Conservation (phyloP, 2,113 vertebrate species). For the Hiodon tergisus region DNA sequence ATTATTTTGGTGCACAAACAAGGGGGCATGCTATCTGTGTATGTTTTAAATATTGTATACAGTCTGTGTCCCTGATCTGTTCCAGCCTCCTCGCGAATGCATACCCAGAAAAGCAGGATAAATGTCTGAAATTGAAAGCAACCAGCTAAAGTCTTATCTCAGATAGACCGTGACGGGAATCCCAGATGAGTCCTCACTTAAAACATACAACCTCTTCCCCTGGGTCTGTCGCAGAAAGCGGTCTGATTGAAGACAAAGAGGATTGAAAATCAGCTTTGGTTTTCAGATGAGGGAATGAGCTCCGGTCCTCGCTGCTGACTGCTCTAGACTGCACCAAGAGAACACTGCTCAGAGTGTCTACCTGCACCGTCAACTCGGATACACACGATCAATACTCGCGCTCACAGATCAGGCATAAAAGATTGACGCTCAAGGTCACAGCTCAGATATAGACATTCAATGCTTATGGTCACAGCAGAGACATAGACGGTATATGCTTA, state of each 20-base stretch:
- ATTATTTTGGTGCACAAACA: too few relatives aligned
- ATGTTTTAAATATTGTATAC: too few relatives aligned
- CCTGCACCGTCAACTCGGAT: neutral
- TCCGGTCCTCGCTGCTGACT: neutral
- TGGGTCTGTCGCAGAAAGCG: constrained; percentile 10
- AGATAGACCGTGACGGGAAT: constrained; percentile 35
- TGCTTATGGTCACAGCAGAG: too few relatives aligned
- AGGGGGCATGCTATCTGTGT: too few relatives aligned
- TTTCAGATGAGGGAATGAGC: neutral
- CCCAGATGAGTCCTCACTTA: constrained; percentile 37
- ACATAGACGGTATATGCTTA: too few relatives aligned
- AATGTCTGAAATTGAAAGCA: constrained; percentile 42
- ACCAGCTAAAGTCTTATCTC: constrained; percentile 51
- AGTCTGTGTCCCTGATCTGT: constrained; percentile 28
- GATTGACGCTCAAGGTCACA: too few relatives aligned
- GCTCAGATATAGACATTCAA: too few relatives aligned
- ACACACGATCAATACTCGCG: neutral
- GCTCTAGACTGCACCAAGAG: neutral
- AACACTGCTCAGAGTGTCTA: neutral
- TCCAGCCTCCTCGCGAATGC: constrained; percentile 5
- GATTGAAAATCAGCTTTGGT: neutral
- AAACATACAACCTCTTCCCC: constrained; percentile 29
- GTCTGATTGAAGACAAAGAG: constrained; percentile 17
- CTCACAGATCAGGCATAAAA: too few relatives aligned
- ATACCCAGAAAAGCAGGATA: constrained; percentile 10